Evolutionary conservation across 2,113 vertebrate genomes (phyloP), one percentile per base, ranked within the genome.

Genomic region (Herpailurus yagouaroundi): DNA sequence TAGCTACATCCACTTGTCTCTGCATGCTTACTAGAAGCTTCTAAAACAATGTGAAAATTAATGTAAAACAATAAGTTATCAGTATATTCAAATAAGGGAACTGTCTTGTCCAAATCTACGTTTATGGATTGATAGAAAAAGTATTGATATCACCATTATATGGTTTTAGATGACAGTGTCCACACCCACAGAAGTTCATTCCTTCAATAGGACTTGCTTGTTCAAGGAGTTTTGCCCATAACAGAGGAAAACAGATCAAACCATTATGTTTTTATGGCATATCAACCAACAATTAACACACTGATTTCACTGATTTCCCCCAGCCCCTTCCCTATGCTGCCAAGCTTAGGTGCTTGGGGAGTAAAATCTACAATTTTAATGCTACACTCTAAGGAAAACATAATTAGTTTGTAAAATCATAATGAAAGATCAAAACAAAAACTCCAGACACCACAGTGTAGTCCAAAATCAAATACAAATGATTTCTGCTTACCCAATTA

Each of bases 81-180:
- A 52, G 38, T 95, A 81, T 81, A 96, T 41, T 94, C 60, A 88
- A 92, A n/a, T 71, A 85, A 95, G 50, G 3, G 38, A 87, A 94
- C 16, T 63, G 66, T 80, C 29, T 16, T 68, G 66, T 80, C 33
- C 63, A 95, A 87, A 92, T 7, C 50, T 93, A 27, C 4, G 1
- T 71, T 90, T 77, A 92, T 15, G 21, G 27, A 88, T 52, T 68
- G 52, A 94, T 91, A 82, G 29, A 55, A 89, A 85, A 3, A 92
- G 33, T 31, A 93, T 33, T 0, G 0, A 48, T 50, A 87, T 31
- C 76, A 96, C 16, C 19, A 83, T 79, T 36, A 21, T 2, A 73
- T 5, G 64, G 76, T 80, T 97, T 82, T 82, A 96, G 73, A 89
- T 55, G 55, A 69, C 64, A 83, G 36, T 38, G 79, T 76, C 19